Conservation (phyloP, 2,888 invertebrate genomes). For the Cantharis rufa region DNA sequence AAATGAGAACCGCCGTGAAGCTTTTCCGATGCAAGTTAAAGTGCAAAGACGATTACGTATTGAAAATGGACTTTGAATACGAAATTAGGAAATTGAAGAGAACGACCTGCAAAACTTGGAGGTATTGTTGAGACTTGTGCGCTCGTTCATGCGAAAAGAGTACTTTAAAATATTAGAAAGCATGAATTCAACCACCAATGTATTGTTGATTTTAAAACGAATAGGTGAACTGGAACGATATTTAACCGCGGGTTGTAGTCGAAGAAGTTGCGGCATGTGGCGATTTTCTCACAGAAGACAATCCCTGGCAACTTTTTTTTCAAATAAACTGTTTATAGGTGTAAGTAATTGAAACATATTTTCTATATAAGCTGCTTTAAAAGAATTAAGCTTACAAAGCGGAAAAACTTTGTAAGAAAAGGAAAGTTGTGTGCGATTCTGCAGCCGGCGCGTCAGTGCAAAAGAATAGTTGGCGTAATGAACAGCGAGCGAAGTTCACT, state of each 20-base stretch:
- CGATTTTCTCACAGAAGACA: slow-evolving; percentile 24
- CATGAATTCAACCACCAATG: slow-evolving; percentile 27
- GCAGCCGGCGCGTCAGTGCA: slow-evolving; percentile 43
- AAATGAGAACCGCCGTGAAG: slow-evolving; percentile 7
- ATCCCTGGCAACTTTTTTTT: slow-evolving; percentile 19
- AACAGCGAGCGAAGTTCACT: slow-evolving; percentile 50
- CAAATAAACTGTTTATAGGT: slow-evolving; percentile 30
- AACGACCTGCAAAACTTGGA: slow-evolving; percentile 10
- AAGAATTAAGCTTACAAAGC: slow-evolving; percentile 45
- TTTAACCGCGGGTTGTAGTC: slow-evolving; percentile 34
- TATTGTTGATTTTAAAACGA: slow-evolving; percentile 37
- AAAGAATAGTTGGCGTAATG: slow-evolving; percentile 54
- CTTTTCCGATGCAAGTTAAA: slow-evolving; percentile 1
- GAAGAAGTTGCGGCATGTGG: slow-evolving; percentile 19
- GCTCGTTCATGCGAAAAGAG: slow-evolving; percentile 36
- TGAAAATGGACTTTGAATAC: slow-evolving; percentile 17
- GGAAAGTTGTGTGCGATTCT: slow-evolving; percentile 44
- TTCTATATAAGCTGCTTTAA: slow-evolving; percentile 50
- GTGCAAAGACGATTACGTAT: slow-evolving; percentile 44
- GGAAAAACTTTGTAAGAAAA: slow-evolving; percentile 38
- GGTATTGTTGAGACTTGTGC: slow-evolving; percentile 27
- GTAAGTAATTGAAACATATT: slow-evolving; percentile 47
- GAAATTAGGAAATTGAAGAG: slow-evolving; percentile 7
- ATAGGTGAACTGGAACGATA: slow-evolving; percentile 37
- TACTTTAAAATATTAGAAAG: slow-evolving; percentile 33